Evolutionary conservation across 37 sponge, comb jelly and placozoan species (phyloP).

Genomic region (Hexactinellida sp.): DNA sequence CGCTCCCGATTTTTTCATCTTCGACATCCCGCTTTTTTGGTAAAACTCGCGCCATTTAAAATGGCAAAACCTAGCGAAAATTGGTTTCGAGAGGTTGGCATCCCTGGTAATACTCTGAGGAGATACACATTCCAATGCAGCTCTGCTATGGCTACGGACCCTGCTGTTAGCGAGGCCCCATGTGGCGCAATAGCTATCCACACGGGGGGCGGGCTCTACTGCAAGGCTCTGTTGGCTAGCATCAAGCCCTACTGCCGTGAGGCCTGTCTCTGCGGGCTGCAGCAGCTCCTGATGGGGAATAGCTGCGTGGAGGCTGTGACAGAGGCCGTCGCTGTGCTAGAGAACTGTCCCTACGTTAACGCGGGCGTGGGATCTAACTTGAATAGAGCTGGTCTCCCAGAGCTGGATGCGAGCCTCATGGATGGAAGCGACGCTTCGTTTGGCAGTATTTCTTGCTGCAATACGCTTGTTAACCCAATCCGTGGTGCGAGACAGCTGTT

Average conservation of each 20-base stretch:
- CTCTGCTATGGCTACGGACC: no score
- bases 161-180: not conserved
- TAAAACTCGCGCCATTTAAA: no score
- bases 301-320: not conserved
- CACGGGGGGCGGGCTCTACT: conserved; percentile 1
- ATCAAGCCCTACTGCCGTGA: not conserved
- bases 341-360: not conserved
- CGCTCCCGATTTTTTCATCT: no score
- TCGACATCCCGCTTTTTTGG: no score
- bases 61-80: no score
- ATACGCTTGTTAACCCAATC: not conserved
- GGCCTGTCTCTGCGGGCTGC: not conserved
- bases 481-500: not conserved
- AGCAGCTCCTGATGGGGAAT: not conserved
- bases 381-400: not conserved
- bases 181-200: not conserved
- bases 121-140: no score
- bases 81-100: no score
- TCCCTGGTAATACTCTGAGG: no score
- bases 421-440: not conserved
- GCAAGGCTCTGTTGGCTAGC: not conserved
- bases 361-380: not conserved
- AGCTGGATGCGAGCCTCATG: not conserved
- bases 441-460: not conserved
- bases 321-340: not conserved